Evolutionary conservation across 2,888 invertebrate genomes (phyloP).

Genomic region (Ichneumon xanthorius): DNA sequence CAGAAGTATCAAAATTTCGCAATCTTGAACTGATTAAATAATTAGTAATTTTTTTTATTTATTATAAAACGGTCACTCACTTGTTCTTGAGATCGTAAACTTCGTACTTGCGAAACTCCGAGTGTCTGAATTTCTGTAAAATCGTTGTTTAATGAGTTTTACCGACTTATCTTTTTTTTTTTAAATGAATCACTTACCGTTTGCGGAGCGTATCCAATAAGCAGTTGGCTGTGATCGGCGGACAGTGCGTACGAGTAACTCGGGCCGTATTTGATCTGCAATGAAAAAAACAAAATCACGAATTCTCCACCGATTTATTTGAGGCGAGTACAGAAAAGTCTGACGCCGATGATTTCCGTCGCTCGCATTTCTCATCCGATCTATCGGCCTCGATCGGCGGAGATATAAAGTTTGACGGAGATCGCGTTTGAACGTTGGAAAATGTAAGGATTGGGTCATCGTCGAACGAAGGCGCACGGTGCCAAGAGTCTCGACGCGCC

Average conservation of each 20-base stretch:
- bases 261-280: constrained; percentile 67
- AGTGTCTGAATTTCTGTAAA: constrained; percentile 89
- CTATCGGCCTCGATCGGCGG: neutral
- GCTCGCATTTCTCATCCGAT: neutral
- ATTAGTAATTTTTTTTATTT: neutral
- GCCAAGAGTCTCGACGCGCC: constrained; percentile 44
- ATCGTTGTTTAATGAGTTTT: neutral
- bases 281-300: constrained; percentile 29
- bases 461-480: constrained; percentile 28
- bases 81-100: constrained; percentile 87
- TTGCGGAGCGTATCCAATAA: constrained; percentile 78
- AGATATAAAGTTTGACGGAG: constrained; percentile 13
- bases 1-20: neutral
- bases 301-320: neutral
- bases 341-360: neutral
- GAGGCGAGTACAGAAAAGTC: no score
- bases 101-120: constrained; percentile 88
- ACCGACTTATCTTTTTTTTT: neutral
- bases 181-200: constrained; percentile 72
- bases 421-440: neutral
- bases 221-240: constrained; percentile 78
- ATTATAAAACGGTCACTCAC: constrained; percentile 82
- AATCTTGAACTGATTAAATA: neutral
- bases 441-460: constrained; percentile 29
- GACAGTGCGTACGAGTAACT: constrained; percentile 74